Percentiles rank a stretch among this genome's conserved stretches.
phyloP scores from a whole-genome alignment of 2,888 invertebrate species.

The Drosophila neotestacea region DNA sequence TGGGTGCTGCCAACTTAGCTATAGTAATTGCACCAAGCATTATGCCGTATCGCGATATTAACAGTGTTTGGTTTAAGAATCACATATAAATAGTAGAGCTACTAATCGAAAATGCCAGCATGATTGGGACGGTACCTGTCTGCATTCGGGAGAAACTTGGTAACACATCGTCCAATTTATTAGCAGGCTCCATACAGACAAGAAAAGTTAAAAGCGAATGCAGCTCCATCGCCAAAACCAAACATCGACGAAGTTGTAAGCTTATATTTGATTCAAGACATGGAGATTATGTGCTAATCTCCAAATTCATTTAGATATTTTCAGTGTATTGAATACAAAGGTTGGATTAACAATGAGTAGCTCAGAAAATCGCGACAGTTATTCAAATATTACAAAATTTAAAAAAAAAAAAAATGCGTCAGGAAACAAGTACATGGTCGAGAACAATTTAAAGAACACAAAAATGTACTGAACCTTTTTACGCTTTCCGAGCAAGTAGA shows the following conservation, averaged over 20 bases:
- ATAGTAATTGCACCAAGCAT: conserved; percentile 94
- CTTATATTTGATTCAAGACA: not conserved
- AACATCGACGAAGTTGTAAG: conserved; percentile 23
- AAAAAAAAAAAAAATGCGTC: not conserved
- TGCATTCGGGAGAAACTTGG: conserved; percentile 15
- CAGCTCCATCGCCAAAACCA: not conserved
- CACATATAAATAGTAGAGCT: conserved; percentile 91
- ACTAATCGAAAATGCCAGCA: conserved; percentile 91
- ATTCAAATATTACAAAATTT: not conserved
- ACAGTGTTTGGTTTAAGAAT: conserved; percentile 88
- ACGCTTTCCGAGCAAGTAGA: conserved; percentile 13
- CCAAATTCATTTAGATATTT: conserved; percentile 10
- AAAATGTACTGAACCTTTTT: conserved; percentile 14
- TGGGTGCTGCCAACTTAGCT: conserved; percentile 93
- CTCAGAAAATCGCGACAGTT: conserved; percentile 5
- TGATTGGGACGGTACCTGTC: conserved; percentile 87
- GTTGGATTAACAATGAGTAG: conserved; percentile 85
- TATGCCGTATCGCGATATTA: conserved; percentile 89
- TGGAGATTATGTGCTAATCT: not conserved
- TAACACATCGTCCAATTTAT: not conserved
- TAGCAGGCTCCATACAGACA: not conserved
- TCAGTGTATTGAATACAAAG: conserved; percentile 57
- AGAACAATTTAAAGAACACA: conserved; percentile 1
- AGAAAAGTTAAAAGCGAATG: conserved; percentile 3
- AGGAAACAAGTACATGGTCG: not conserved